phyloP scores from a whole-genome alignment of 2,113 vertebrate genomes.

The Heterotis niloticus region DNA sequence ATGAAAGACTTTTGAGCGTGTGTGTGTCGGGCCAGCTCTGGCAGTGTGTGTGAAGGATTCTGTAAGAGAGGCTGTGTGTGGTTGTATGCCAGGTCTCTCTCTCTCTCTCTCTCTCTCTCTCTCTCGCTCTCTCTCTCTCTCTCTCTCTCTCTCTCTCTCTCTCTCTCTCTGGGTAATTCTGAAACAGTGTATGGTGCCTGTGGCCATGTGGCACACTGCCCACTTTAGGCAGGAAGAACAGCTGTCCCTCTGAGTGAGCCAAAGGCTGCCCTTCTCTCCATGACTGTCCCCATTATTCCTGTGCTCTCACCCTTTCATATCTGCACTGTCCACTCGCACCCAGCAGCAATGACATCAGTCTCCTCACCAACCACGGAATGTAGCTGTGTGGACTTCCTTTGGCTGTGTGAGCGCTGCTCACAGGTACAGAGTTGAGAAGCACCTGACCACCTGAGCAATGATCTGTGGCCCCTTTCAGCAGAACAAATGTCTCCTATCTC shows the following conservation, averaged over 20 bases:
- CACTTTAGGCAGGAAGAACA: constrained; percentile 57
- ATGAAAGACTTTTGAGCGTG: no score
- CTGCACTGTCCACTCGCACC: constrained; percentile 24
- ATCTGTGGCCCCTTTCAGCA: background rate
- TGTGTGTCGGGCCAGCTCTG: background rate
- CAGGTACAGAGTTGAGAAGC: background rate
- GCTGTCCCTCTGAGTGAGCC: constrained; percentile 48
- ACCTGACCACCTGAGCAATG: background rate
- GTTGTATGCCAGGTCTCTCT: constrained; percentile 4
- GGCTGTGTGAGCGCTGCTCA: background rate
- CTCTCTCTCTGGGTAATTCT: constrained; percentile 38
- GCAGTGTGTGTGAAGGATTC: background rate
- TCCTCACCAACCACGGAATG: background rate
- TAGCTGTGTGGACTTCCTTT: constrained; percentile 7
- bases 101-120: constrained; percentile 32
- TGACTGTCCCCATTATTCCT: constrained; percentile 62
- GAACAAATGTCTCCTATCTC: background rate
- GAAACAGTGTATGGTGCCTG: constrained; percentile 37
- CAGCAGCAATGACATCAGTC: background rate
- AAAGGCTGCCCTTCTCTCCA: constrained; percentile 51
- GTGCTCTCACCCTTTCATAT: background rate
- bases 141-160: constrained; percentile 33
- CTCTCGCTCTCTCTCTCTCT: constrained; percentile 11
- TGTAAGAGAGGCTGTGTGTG: background rate
- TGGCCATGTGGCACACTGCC: constrained; percentile 47